phyloP scores from a whole-genome alignment of 2,113 vertebrate species.

The Pygathrix nemaeus region DNA sequence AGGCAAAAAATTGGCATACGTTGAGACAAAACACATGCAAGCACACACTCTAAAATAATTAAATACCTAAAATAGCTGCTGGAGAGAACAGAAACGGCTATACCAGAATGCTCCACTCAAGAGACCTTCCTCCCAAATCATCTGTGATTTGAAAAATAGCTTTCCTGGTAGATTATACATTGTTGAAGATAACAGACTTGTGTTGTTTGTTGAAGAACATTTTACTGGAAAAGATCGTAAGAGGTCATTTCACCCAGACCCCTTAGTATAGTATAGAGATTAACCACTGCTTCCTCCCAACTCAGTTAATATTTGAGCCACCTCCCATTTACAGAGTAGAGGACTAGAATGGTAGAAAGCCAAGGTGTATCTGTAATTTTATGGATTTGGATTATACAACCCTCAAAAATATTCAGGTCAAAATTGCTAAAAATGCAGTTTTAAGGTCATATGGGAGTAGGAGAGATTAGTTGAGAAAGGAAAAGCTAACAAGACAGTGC shows the following conservation, averaged over 20 bases:
- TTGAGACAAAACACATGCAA: background rate
- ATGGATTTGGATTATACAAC: background rate
- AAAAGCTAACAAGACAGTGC: background rate
- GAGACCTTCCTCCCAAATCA: background rate
- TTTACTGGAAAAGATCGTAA: slow-evolving; percentile 1
- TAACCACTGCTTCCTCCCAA: background rate
- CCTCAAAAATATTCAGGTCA: background rate
- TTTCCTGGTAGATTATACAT: background rate
- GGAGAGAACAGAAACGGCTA: background rate
- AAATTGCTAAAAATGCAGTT: background rate
- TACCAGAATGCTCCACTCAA: background rate
- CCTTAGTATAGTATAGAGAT: background rate
- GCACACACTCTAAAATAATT: background rate
- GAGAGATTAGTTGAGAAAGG: background rate
- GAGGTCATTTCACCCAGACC: slow-evolving; percentile 32
- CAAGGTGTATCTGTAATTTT: background rate
- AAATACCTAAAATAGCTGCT: slow-evolving; percentile 4
- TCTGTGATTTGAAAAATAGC: slow-evolving; percentile 20
- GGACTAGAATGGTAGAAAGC: background rate
- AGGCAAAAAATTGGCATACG: background rate
- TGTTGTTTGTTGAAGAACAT: background rate
- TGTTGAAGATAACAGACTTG: background rate
- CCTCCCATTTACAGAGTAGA: background rate
- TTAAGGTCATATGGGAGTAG: background rate
- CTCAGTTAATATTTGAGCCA: background rate